Percentiles rank a stretch among this genome's conserved stretches.
Evolutionary conservation across 92 coral and sea anemone species (phyloP).

Genomic region (Anthopleura xanthogrammica): DNA sequence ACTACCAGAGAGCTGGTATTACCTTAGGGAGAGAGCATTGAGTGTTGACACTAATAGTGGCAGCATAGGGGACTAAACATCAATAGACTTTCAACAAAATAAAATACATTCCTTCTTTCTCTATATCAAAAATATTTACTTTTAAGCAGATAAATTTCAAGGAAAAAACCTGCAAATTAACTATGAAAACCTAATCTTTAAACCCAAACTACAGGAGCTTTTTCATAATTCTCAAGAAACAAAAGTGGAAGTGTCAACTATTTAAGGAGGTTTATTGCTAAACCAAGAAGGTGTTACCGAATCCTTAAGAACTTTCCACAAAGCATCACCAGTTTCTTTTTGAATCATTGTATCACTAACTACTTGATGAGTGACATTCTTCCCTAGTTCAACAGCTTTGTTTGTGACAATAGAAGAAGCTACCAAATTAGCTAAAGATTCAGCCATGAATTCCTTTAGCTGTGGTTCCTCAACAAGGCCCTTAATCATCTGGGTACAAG

Average conservation of each 20-base stretch:
- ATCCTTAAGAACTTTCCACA: constrained; percentile 85
- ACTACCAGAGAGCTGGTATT: too few species aligned
- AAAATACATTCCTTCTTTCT: too few species aligned
- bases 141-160: too few species aligned
- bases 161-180: too few species aligned
- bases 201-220: too few species aligned
- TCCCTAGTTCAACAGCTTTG: constrained; percentile 87
- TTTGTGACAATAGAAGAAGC: constrained; percentile 73
- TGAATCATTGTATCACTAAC: constrained; percentile 81
- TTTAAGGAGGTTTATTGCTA: constrained; percentile 27
- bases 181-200: too few species aligned
- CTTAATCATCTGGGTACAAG: constrained; percentile 62
- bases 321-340: constrained; percentile 88
- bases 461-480: constrained; percentile 71
- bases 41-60: too few species aligned
- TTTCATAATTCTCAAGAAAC: too few species aligned
- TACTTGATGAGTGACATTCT: constrained; percentile 81
- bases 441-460: constrained; percentile 74
- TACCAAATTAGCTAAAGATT: constrained; percentile 81
- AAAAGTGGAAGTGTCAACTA: background rate
- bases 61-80: too few species aligned
- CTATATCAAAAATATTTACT: too few species aligned
- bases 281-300: constrained; percentile 89
- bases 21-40: too few species aligned
- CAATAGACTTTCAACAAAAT: too few species aligned